Conservation (phyloP, 2,888 invertebrate species). For the Sinopyrophorus schimmeli region DNA sequence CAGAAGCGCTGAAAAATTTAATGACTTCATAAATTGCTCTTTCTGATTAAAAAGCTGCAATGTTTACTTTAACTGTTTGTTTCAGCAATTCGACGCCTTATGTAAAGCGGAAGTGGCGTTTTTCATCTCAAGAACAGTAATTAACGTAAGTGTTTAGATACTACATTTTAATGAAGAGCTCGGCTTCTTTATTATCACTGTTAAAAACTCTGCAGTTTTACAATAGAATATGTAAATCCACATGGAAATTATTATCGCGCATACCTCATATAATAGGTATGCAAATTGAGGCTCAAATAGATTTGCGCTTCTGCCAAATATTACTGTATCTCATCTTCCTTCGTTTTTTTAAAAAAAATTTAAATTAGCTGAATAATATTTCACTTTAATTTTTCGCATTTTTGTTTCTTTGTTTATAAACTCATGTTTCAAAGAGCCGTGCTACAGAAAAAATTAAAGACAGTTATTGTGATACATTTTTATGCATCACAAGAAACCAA, state of each 20-base stretch:
- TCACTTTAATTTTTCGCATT: too few relatives aligned
- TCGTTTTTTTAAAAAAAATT: too few relatives aligned
- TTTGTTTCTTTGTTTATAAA: too few relatives aligned
- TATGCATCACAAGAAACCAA: too few relatives aligned
- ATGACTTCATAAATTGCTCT: conserved; percentile 13
- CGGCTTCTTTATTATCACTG: not conserved
- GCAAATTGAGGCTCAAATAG: conserved; percentile 14
- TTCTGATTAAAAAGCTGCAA: conserved; percentile 1
- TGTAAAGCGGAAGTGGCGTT: conserved; percentile 79
- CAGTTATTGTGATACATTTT: too few relatives aligned
- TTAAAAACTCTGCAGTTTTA: conserved; percentile 6
- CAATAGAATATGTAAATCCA: conserved; percentile 13
- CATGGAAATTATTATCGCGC: conserved; percentile 15
- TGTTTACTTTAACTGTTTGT: conserved; percentile 39
- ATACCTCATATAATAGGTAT: conserved; percentile 16
- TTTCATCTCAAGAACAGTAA: conserved; percentile 70
- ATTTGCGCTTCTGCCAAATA: conserved; percentile 6
- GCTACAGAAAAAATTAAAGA: too few relatives aligned
- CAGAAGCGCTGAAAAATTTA: conserved; percentile 8
- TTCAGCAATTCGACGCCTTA: conserved; percentile 77
- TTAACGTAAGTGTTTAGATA: conserved; percentile 67
- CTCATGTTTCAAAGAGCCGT: too few relatives aligned
- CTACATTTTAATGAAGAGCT: conserved; percentile 8
- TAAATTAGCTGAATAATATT: too few relatives aligned
- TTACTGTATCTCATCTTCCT: conserved; percentile 11